A percentile compares a stretch with the other conserved stretches of the same genome.
phyloP scores from a whole-genome alignment of 2,797 vertebrate genomes.

The Esox masquinongy region DNA sequence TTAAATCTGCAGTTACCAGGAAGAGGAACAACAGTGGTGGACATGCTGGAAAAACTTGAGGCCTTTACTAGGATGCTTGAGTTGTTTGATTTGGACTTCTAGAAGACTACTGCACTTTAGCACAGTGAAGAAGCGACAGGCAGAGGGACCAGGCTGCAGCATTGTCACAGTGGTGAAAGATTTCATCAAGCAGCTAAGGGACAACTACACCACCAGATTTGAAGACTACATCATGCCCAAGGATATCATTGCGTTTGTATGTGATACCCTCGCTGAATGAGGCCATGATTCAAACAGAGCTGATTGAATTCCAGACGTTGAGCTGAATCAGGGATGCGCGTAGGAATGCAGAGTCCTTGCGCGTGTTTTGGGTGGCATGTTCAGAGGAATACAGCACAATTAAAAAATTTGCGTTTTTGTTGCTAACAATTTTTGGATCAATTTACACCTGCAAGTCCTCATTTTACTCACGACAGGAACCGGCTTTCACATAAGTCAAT shows the following conservation, averaged over 20 bases:
- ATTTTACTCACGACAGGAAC: too few relatives aligned
- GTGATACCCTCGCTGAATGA: not conserved
- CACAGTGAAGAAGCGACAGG: not conserved
- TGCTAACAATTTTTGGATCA: too few relatives aligned
- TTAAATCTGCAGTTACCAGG: not conserved
- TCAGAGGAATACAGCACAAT: too few relatives aligned
- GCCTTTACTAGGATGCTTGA: not conserved
- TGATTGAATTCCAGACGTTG: too few relatives aligned
- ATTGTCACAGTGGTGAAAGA: not conserved
- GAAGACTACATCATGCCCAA: not conserved
- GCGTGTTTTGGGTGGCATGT: too few relatives aligned
- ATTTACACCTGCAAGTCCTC: too few relatives aligned
- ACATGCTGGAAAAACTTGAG: not conserved
- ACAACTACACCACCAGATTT: not conserved
- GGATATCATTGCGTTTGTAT: not conserved
- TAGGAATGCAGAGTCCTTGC: too few relatives aligned
- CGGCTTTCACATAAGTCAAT: too few relatives aligned
- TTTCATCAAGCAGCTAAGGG: not conserved
- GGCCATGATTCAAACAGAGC: too few relatives aligned
- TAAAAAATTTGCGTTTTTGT: too few relatives aligned
- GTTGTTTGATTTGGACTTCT: not conserved
- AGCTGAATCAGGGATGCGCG: too few relatives aligned
- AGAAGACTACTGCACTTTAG: not conserved
- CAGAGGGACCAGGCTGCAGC: not conserved
- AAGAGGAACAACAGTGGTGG: not conserved